Conservation (phyloP, 2,797 vertebrate genomes). For the Tragopan temminckii region DNA sequence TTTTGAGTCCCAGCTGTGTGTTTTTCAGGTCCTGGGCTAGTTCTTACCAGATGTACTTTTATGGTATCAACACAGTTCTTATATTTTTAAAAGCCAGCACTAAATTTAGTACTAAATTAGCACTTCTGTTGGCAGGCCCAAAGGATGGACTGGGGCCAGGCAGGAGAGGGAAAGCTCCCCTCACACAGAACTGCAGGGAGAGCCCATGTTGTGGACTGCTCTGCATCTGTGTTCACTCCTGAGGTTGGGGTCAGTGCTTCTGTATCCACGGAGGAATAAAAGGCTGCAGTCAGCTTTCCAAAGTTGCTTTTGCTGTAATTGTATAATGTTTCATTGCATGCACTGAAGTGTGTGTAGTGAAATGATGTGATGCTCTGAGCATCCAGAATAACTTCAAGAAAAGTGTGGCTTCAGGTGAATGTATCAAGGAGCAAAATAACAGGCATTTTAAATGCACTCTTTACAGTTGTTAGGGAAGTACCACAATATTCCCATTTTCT, state of each 20-base stretch:
- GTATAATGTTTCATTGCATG: not conserved
- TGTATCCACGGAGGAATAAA: not conserved
- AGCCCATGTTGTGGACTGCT: not conserved
- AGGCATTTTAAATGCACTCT: not conserved
- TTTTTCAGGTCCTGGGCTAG: conserved; percentile 12
- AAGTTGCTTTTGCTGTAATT: not conserved
- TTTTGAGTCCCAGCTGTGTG: not conserved
- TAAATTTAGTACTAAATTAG: conserved; percentile 14
- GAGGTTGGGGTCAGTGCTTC: not conserved
- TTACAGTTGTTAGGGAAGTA: not conserved
- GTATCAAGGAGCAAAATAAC: not conserved
- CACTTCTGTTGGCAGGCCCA: conserved; percentile 7
- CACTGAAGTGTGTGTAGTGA: not conserved
- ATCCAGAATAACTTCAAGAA: not conserved
- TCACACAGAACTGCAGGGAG: not conserved
- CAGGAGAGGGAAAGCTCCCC: not conserved
- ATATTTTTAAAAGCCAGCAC: conserved; percentile 1
- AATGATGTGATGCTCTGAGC: not conserved
- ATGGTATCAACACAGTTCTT: not conserved
- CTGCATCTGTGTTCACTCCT: accelerated
- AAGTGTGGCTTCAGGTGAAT: not conserved
- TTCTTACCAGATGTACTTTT: not conserved
- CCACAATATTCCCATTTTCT: not conserved
- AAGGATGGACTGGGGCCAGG: not conserved
- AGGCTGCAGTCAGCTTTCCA: not conserved